phyloP scores from a whole-genome alignment of 1,140 invertebrate genomes.

The Ladona fulva region DNA sequence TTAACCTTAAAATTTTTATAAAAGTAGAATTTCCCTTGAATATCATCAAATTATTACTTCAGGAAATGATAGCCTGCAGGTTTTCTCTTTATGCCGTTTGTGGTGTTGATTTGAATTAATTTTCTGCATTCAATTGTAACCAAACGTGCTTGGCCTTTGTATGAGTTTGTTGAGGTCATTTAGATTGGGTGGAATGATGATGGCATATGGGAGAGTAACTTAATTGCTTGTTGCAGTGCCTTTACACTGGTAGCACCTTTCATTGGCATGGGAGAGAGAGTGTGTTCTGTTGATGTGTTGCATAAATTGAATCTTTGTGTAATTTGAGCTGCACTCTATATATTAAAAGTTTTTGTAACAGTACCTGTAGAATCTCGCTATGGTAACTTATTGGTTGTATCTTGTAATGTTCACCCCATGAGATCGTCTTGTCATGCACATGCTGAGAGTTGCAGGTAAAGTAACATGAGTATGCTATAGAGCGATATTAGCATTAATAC shows the following conservation, averaged over 20 bases:
- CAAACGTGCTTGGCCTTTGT: background rate
- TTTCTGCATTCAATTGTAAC: background rate
- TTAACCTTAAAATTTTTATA: too few species aligned
- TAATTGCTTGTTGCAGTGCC: background rate
- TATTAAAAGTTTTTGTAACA: slow-evolving; percentile 5
- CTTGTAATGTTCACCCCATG: too few species aligned
- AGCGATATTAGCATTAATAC: too few species aligned
- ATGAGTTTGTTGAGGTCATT: background rate
- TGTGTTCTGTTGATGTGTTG: background rate
- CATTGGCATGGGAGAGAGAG: background rate
- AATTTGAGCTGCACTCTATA: background rate
- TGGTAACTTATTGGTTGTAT: too few species aligned
- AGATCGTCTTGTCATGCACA: too few species aligned
- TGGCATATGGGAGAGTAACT: background rate
- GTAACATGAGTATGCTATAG: too few species aligned
- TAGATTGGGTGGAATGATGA: too few species aligned
- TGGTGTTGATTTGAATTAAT: background rate
- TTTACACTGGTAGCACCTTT: background rate
- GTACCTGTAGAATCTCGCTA: background rate
- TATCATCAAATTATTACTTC: too few species aligned
- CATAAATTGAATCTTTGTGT: background rate
- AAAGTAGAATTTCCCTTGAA: too few species aligned
- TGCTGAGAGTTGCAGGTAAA: too few species aligned
- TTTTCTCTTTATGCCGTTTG: background rate
- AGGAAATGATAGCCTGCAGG: too few species aligned